These are phyloP conservation scores for Myrmecophaga tridactyla DNA, from an alignment of 2,113 vertebrate genomes.

Conservation along the genomic window DNA sequence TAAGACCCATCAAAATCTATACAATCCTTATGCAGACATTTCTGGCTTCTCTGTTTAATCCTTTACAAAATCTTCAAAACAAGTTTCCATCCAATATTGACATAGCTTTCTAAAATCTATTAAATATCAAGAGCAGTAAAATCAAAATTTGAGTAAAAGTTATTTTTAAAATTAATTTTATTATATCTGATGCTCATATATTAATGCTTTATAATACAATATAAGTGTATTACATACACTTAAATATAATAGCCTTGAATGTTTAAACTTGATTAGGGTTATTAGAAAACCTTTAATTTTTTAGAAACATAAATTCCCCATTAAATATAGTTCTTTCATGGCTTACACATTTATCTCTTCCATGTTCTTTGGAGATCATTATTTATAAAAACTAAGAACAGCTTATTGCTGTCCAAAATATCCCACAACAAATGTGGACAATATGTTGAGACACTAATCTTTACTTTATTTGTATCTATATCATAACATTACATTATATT, in stretches of 20 bases:
- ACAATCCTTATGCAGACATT: not conserved
- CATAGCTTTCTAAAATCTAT: not conserved
- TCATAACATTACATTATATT: not conserved
- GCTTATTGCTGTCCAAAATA: not conserved
- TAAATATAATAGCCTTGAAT: not conserved
- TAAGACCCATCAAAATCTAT: conserved; percentile 13
- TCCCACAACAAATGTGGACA: not conserved
- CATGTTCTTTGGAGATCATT: not conserved
- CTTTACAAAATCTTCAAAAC: not conserved
- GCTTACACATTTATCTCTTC: not conserved
- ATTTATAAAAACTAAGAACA: not conserved
- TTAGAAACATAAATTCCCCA: conserved; percentile 9
- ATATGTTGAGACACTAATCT: not conserved
- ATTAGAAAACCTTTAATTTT: not conserved
- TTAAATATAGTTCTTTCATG: not conserved
- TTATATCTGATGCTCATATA: not conserved
- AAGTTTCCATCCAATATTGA: not conserved
- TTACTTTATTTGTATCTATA: not conserved
- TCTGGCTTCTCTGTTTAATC: conserved; percentile 5
- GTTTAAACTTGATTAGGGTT: not conserved
- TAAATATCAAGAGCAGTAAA: not conserved
- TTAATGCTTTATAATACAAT: not conserved
- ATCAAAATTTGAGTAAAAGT: not conserved
- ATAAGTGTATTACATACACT: not conserved
- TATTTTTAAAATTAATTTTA: not conserved